Base-by-base conservation (phyloP, 2,113 vertebrate species). In the Excalfactoria chinensis region DNA sequence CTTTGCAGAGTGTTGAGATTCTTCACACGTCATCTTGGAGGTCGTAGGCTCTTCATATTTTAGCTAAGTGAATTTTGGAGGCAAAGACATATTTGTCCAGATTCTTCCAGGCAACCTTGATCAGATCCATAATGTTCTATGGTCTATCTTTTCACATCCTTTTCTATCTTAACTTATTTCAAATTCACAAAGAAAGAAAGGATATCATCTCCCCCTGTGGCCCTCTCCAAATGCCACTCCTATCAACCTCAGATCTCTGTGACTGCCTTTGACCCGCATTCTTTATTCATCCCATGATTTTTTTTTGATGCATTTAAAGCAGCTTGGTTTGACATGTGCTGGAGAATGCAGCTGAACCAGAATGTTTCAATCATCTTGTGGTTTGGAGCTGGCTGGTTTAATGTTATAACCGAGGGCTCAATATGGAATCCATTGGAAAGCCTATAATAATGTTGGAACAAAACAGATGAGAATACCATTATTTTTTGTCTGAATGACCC, bases 281-380 rank as follows among this genome's bases (percentile, higher is more conserved):
- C 72, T 66, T 78, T 82, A 83, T 66, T 56, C 77, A 86, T 83
- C 89, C 82, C 82, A 60, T 92, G 82, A 69, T 92, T 79, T 53
- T 41, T 37, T 41, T 89, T 66, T 78, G 82, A 83, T 74, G 43
- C 70, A 66, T 83, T 94, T 83, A 79, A 86, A 94, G 40, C 48
- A 79, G 74, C 49, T 89, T 86, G 89, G 56, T 77, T 89, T 82
- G 77, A 60, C 1, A 0, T 37, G 86, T 70, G 67, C 86, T 83
- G 93, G 77, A 89, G 48, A 49, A 43, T 0, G 6, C 62, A 64
- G 49, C 56, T 66, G 56, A 73, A 64, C 55, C 86, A 86, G 86
- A 83, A 83, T 83, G 89, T 92, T 89, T 89, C 86, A 92, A 92
- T 94, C 90, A 86, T 70, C 40, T 32, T 89, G 86, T 2, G 82